Percentiles rank a stretch among this genome's conserved stretches.
Evolutionary conservation across 92 coral and sea anemone species (phyloP).

Genomic region (Nematostella vectensis): DNA sequence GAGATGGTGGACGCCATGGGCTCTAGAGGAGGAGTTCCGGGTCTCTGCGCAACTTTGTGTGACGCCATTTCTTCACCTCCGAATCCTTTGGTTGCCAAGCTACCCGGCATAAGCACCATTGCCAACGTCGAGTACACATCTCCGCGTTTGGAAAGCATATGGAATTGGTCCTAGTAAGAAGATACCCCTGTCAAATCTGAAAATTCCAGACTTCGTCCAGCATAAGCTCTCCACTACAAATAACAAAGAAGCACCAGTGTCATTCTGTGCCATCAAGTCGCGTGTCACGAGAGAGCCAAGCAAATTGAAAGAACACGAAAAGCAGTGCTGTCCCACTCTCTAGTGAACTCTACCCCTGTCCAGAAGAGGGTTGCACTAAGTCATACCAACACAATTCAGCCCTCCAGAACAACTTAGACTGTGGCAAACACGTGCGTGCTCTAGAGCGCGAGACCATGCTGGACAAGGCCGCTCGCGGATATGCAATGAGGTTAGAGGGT

Average conservation of each 20-base stretch:
- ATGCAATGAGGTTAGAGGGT: slow-evolving; percentile 22
- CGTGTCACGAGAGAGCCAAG: neutral
- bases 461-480: slow-evolving; percentile 26
- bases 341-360: slow-evolving; percentile 5
- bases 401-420: slow-evolving; percentile 22
- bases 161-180: slow-evolving; percentile 53
- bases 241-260: neutral
- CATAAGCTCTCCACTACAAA: neutral
- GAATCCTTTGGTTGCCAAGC: slow-evolving; percentile 9
- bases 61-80: neutral
- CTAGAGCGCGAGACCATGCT: slow-evolving; percentile 36
- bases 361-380: slow-evolving; percentile 23
- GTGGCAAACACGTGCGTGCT: slow-evolving; percentile 26
- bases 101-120: slow-evolving; percentile 29
- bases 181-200: slow-evolving; percentile 16
- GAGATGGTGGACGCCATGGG: slow-evolving; percentile 51
- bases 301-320: neutral
- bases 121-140: slow-evolving; percentile 38
- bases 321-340: neutral
- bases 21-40: slow-evolving; percentile 43
- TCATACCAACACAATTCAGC: slow-evolving; percentile 14
- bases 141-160: slow-evolving; percentile 57
- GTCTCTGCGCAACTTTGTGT: slow-evolving; percentile 34
- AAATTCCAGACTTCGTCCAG: neutral
- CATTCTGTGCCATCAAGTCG: slow-evolving; percentile 2